phyloP scores from a whole-genome alignment of 2,113 vertebrate species.

The Microcebus murinus region DNA sequence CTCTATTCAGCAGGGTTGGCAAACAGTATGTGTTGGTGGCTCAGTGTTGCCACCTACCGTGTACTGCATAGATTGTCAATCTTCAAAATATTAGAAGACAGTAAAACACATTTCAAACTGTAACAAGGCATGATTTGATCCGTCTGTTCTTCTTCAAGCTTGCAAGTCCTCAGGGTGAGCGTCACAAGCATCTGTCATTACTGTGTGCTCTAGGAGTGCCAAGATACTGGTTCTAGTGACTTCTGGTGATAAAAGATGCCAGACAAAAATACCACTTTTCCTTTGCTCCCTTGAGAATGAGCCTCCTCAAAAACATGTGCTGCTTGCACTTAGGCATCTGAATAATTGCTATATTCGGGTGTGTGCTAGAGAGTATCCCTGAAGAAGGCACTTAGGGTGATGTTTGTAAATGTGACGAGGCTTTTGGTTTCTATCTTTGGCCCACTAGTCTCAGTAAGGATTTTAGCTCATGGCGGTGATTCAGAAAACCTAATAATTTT shows the following conservation, averaged over 20 bases:
- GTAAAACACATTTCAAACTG: conserved; percentile 39
- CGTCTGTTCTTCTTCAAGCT: conserved; percentile 43
- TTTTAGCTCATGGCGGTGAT: conserved; percentile 47
- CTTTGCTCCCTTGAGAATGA: conserved; percentile 48
- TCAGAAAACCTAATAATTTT: conserved; percentile 65
- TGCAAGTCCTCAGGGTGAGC: conserved; percentile 29
- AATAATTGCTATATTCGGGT: conserved; percentile 41
- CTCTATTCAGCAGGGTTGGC: conserved; percentile 14
- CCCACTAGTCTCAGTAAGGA: not conserved
- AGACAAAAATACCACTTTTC: not conserved
- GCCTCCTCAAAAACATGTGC: conserved; percentile 27
- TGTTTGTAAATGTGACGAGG: conserved; percentile 17
- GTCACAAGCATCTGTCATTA: conserved; percentile 51
- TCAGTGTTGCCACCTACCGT: conserved; percentile 67
- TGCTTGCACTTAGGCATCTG: not conserved
- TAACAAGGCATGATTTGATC: conserved; percentile 52
- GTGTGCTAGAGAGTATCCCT: not conserved
- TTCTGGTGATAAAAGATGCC: conserved; percentile 47
- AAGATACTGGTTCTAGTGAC: conserved; percentile 9
- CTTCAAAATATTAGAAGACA: conserved; percentile 17
- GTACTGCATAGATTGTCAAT: not conserved
- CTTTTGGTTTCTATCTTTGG: conserved; percentile 63
- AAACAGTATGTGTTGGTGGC: not conserved
- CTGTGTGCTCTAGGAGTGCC: not conserved
- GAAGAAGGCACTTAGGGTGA: conserved; percentile 5